Evolutionary conservation across 1,140 invertebrate species (phyloP).

Genomic region (Coptotermes formosanus): DNA sequence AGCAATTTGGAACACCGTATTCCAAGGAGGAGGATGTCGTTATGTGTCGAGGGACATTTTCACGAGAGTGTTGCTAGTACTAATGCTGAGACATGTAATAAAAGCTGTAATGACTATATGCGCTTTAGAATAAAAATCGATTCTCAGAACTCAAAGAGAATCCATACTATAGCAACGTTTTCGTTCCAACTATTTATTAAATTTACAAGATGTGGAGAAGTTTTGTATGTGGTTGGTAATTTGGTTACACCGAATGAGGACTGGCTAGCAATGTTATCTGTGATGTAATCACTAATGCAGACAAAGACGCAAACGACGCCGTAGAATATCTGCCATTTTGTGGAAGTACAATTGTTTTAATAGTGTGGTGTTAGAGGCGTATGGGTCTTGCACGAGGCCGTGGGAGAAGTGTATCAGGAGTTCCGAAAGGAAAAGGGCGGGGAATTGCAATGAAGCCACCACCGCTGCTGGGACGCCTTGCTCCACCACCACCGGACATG

Average conservation of each 20-base stretch:
- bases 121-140: no score
- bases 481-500: not conserved
- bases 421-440: not conserved
- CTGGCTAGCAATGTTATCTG: no score
- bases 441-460: conserved; percentile 17
- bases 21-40: not conserved
- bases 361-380: not conserved
- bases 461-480: conserved; percentile 18
- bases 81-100: no score
- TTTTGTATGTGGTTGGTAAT: no score
- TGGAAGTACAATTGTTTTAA: not conserved
- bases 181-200: no score
- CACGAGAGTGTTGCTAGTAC: no score
- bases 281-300: not conserved
- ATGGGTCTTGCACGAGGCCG: conserved; percentile 22
- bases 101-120: no score
- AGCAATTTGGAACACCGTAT: not conserved
- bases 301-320: not conserved
- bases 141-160: no score
- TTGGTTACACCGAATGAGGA: no score
- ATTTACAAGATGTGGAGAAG: no score
- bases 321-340: not conserved
- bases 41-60: no score
- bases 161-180: no score
- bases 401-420: not conserved